Evolutionary conservation across 2,888 invertebrate genomes (phyloP).

Genomic region (Acrobeloides nanus): DNA sequence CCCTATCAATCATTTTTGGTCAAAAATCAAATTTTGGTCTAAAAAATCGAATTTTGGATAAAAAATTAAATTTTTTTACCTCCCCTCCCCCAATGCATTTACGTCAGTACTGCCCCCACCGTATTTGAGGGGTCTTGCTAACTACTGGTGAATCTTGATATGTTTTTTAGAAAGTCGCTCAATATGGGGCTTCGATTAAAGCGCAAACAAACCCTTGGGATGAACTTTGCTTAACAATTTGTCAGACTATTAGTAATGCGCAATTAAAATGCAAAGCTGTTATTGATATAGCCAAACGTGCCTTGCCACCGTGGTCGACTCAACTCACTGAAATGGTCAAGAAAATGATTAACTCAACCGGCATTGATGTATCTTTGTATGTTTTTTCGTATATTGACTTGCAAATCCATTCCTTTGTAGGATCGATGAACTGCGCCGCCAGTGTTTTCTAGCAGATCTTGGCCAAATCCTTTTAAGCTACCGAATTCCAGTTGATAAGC

Average conservation of each 20-base stretch:
- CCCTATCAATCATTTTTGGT: too few relatives aligned
- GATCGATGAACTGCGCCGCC: conserved; percentile 23
- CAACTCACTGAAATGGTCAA: conserved; percentile 27
- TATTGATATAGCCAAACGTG: conserved; percentile 27
- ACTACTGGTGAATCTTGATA: too few relatives aligned
- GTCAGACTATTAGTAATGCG: conserved; percentile 27
- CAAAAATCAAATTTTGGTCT: too few relatives aligned
- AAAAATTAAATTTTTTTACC: too few relatives aligned
- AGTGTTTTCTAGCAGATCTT: conserved; percentile 29
- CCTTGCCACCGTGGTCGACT: conserved; percentile 31
- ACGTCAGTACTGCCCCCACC: too few relatives aligned
- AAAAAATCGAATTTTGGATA: too few relatives aligned
- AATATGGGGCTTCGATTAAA: neutral
- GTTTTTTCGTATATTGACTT: conserved; percentile 9
- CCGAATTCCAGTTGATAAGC: conserved; percentile 10
- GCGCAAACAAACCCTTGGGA: conserved; percentile 27
- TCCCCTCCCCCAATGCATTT: too few relatives aligned
- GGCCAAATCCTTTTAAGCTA: conserved; percentile 22
- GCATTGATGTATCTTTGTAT: conserved; percentile 17
- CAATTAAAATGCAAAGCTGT: conserved; percentile 29
- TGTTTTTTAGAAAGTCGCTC: conserved; percentile 13
- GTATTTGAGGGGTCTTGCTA: too few relatives aligned
- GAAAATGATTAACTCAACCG: conserved; percentile 11
- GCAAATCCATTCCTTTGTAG: conserved; percentile 16
- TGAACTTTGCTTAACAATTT: conserved; percentile 30